These are phyloP conservation scores for Brienomyrus longianalis DNA, from an alignment of 2,113 vertebrate genomes.

Conservation along the genomic window DNA sequence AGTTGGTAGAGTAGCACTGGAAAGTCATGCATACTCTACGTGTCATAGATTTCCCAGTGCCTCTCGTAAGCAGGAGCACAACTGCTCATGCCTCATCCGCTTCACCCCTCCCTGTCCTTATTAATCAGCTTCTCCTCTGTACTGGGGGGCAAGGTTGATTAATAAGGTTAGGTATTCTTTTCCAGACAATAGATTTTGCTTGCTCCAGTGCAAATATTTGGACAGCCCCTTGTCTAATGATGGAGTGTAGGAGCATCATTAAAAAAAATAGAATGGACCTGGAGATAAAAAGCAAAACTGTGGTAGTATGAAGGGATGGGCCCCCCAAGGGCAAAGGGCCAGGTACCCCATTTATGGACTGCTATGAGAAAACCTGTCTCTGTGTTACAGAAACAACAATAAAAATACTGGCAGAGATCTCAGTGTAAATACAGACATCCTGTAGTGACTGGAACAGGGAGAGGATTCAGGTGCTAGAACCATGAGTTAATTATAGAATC, in stretches of 20 bases:
- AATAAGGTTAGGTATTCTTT: constrained; percentile 19
- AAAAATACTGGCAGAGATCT: not conserved
- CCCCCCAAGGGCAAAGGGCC: not conserved
- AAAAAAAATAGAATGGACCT: constrained; percentile 3
- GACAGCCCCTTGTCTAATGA: constrained; percentile 16
- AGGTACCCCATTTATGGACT: not conserved
- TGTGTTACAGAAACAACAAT: not conserved
- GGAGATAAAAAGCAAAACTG: constrained; percentile 9
- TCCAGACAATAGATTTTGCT: constrained; percentile 10
- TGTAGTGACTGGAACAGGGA: not conserved
- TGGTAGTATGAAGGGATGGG: not conserved
- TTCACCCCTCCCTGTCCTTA: not conserved
- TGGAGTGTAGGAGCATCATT: not conserved
- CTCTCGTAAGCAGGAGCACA: not conserved
- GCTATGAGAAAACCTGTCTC: constrained; percentile 5
- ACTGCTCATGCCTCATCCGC: not conserved
- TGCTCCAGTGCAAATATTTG: constrained; percentile 24
- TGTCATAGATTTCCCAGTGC: not conserved
- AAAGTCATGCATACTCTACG: not conserved
- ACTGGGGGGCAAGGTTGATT: constrained; percentile 16
- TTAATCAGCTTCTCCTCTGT: not conserved
- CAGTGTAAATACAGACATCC: not conserved
- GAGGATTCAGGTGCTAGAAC: not conserved
- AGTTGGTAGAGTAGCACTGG: not conserved
- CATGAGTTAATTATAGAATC: not conserved